These are phyloP conservation scores for Poecilia velifera DNA, from an alignment of 2,797 vertebrate genomes.

Conservation along the genomic window DNA sequence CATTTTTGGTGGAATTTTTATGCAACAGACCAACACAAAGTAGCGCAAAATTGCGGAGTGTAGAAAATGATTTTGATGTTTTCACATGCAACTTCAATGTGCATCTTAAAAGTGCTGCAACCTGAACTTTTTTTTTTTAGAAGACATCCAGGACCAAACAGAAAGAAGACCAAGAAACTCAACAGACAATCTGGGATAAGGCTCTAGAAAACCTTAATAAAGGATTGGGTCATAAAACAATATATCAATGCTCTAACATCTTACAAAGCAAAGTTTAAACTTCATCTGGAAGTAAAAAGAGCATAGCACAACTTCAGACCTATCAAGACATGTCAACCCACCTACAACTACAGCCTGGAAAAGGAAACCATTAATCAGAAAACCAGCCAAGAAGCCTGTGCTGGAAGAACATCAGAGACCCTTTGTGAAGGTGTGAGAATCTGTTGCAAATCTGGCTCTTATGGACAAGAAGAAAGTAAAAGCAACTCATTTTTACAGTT, in stretches of 20 bases:
- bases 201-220: not conserved
- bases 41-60: not conserved
- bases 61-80: not conserved
- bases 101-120: not conserved
- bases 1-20: not conserved
- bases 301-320: not conserved
- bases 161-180: not conserved
- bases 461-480: not conserved
- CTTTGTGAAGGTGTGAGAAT: not conserved
- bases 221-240: not conserved
- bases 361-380: not conserved
- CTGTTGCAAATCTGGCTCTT: not conserved
- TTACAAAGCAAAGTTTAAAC: not conserved
- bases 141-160: not conserved
- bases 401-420: not conserved
- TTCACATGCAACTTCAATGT: not conserved
- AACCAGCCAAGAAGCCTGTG: not conserved
- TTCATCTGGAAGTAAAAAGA: not conserved
- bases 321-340: not conserved
- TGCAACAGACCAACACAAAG: not conserved
- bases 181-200: not conserved
- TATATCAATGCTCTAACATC: not conserved
- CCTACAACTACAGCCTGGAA: not conserved
- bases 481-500: not conserved
- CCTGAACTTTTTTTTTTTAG: not conserved